phyloP scores from a whole-genome alignment of 2,797 vertebrate species.

The Hephaestus fuliginosus region DNA sequence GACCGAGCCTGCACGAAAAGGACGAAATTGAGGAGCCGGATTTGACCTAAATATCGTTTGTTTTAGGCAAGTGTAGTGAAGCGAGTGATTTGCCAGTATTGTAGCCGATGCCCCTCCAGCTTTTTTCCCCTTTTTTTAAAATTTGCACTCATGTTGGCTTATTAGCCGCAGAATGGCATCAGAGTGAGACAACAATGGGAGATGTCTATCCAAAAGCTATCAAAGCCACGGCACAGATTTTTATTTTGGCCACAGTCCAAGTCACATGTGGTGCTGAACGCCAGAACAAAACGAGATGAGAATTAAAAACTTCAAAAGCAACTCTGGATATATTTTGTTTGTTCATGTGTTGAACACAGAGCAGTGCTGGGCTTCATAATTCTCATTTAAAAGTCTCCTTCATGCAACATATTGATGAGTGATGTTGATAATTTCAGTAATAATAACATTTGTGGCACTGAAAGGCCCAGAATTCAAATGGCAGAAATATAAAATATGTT shows the following conservation, averaged over 20 bases:
- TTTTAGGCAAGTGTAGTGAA: constrained; percentile 62
- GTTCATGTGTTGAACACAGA: neutral
- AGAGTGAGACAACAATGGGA: constrained; percentile 22
- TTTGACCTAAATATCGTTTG: constrained; percentile 76
- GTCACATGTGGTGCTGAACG: constrained; percentile 58
- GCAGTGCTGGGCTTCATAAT: neutral
- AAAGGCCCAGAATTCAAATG: constrained; percentile 96
- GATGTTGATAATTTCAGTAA: constrained; percentile 88
- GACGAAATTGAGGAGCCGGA: constrained; percentile 21
- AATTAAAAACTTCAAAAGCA: constrained; percentile 24
- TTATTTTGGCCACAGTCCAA: constrained; percentile 60
- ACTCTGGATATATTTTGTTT: neutral
- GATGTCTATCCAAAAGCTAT: neutral
- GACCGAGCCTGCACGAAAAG: constrained; percentile 7
- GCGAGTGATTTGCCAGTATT: constrained; percentile 45
- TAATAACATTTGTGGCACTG: constrained; percentile 92
- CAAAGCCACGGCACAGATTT: neutral
- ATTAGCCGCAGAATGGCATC: neutral
- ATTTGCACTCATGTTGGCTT: constrained; percentile 2
- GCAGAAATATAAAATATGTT: constrained; percentile 91
- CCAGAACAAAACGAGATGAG: constrained; percentile 49
- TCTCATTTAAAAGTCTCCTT: neutral
- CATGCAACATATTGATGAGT: constrained; percentile 60
- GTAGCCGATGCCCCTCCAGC: constrained; percentile 17
- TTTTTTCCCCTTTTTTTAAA: neutral